A percentile compares a stretch with the other conserved stretches of the same genome.
Evolutionary conservation across 2,888 invertebrate genomes (phyloP).

Genomic region (Zhengitettix transpicula): DNA sequence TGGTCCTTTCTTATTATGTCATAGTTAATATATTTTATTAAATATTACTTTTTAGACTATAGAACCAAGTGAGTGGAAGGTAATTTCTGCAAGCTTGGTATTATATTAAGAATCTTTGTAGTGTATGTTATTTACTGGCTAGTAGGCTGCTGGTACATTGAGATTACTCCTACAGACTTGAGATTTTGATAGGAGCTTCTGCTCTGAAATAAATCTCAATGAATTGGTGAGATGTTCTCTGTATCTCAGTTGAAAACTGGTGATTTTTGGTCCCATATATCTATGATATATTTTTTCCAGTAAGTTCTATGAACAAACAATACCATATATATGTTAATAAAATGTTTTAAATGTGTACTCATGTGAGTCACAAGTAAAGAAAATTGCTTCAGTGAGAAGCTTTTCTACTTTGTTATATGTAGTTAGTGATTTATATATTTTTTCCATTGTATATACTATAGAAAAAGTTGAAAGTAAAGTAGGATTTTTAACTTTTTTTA

Average conservation of each 20-base stretch:
- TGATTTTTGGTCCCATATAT: slow-evolving; percentile 89
- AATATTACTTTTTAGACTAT: too few species aligned
- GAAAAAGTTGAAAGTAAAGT: too few species aligned
- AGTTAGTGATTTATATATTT: too few species aligned
- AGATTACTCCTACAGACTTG: background rate
- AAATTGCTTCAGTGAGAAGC: background rate
- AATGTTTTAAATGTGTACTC: background rate
- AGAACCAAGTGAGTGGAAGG: slow-evolving; percentile 24
- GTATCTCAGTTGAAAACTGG: slow-evolving; percentile 29
- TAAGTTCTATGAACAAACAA: slow-evolving; percentile 84
- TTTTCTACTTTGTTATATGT: background rate
- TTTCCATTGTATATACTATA: too few species aligned
- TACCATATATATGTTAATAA: background rate
- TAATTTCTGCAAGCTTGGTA: slow-evolving; percentile 28
- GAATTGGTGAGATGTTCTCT: too few species aligned
- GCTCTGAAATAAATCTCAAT: too few species aligned
- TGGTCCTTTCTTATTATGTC: too few species aligned
- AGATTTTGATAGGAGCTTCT: too few species aligned
- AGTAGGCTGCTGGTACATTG: slow-evolving; percentile 16
- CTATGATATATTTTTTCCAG: slow-evolving; percentile 84
- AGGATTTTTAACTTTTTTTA: too few species aligned
- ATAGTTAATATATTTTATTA: too few species aligned
- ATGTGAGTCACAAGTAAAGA: background rate
- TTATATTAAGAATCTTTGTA: too few species aligned
- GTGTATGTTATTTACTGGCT: slow-evolving; percentile 24